These are phyloP conservation scores for Tipula vernalis DNA, from an alignment of 2,888 invertebrate species.

Conservation along the genomic window DNA sequence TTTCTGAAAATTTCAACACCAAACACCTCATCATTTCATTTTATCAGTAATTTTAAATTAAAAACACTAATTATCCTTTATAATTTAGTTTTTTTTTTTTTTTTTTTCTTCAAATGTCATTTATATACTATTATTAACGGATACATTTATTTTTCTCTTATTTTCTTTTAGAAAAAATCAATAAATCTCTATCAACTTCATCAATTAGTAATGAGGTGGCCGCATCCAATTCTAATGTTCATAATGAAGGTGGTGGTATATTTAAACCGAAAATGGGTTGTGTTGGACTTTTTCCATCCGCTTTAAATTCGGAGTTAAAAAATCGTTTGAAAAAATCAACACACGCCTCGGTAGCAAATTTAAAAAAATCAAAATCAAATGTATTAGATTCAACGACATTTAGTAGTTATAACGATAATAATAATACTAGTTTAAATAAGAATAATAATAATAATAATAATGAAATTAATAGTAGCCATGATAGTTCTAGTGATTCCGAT, in stretches of 20 bases:
- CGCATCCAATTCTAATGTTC: constrained; percentile 13
- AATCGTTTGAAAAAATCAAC: constrained; percentile 32
- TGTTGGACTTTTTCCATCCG: constrained; percentile 30
- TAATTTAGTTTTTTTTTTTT: not conserved
- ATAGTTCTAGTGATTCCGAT: constrained; percentile 13
- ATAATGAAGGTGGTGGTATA: constrained; percentile 21
- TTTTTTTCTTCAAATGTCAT: too few species aligned
- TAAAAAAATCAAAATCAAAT: constrained; percentile 25
- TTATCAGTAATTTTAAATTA: not conserved
- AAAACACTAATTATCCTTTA: not conserved
- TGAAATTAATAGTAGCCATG: constrained; percentile 16
- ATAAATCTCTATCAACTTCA: constrained; percentile 8
- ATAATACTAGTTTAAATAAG: not conserved
- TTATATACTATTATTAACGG: not conserved
- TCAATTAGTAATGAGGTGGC: constrained; percentile 15
- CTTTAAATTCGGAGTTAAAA: constrained; percentile 33
- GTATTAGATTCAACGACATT: constrained; percentile 10
- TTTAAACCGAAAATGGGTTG: constrained; percentile 29
- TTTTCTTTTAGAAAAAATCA: not conserved
- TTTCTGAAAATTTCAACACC: not conserved
- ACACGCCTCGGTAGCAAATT: constrained; percentile 31
- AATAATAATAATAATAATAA: constrained; percentile 13
- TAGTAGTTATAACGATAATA: constrained; percentile 12
- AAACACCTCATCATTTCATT: not conserved
- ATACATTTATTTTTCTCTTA: not conserved